Base-by-base conservation (phyloP, 1,140 invertebrate genomes). In the Heliconius nattereri region DNA sequence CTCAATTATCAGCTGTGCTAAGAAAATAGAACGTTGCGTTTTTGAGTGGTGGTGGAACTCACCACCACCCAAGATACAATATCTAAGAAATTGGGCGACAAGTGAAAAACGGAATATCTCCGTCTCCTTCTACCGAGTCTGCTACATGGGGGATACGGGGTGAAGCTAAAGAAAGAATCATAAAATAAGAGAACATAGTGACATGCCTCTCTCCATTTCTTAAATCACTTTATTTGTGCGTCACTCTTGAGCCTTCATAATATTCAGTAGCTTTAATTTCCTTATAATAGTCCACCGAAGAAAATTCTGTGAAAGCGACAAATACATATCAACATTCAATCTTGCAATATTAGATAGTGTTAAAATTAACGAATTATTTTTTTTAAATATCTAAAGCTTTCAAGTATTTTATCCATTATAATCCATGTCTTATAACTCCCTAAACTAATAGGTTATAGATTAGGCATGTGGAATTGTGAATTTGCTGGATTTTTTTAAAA, bases 281-380 rank as follows among this genome's bases (percentile, higher is more conserved):
- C 20, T 71, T 45, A 70, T 52, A 52, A 52, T 70, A 23, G 60
- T 66, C 23, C 26, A 66, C 60, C 3, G 76, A 78, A 73, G 71
- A 32, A 73, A 73, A 78, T 78, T 78, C 76, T 78, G 76, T 60
- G 71, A 73, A 35, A 73, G 57, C 40, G 32, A 40, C 71, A 35
- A 54, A 73, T 78, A 73, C 76, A 78, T 76, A 76, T 76, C 75
- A 76, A 76, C 45, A 9, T 76, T 76, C 66, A 76, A 76, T 37
- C 60, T 66, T 66, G 60, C 60, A 66, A 66, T 66, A 66, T 66
- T 66, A 66, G 60, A 66, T 66, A 66, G 26, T 66, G 60, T 26
- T 60, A 26, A 26, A 57, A n/a, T 23, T 23, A 66, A 66, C 6
- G 3, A 66, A 66, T 66, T 29, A 16, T 23, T 66, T 23, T 66